phyloP scores from a whole-genome alignment of 2,113 vertebrate genomes.

The Pelecanoides urinatrix region DNA sequence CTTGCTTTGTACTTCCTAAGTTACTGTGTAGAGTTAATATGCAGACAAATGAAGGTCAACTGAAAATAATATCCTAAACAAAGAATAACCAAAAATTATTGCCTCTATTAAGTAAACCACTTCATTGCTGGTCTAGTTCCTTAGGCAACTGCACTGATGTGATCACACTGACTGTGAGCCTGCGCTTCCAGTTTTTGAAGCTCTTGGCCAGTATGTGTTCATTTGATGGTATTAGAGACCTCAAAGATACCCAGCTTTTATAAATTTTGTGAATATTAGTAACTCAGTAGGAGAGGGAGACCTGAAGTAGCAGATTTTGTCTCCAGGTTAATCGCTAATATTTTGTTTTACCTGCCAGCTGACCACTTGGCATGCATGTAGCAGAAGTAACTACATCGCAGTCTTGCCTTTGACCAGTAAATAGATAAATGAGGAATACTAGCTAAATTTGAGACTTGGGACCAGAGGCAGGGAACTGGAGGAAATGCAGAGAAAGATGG shows the following conservation, averaged over 20 bases:
- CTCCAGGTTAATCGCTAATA: background rate
- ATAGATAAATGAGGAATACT: background rate
- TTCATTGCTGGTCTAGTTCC: background rate
- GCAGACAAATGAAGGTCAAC: background rate
- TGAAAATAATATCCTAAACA: background rate
- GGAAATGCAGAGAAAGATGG: background rate
- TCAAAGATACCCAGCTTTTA: background rate
- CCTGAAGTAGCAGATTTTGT: background rate
- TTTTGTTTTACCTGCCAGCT: background rate
- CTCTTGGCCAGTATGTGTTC: background rate
- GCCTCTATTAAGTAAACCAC: background rate
- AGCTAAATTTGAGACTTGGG: background rate
- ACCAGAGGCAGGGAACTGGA: background rate
- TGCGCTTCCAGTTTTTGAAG: background rate
- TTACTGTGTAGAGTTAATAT: background rate
- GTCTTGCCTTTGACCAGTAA: background rate
- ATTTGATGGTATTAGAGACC: background rate
- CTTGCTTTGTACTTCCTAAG: background rate
- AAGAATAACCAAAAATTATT: background rate
- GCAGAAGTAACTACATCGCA: background rate
- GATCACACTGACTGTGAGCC: background rate
- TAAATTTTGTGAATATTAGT: background rate
- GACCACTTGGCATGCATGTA: rapidly evolving
- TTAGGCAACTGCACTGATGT: background rate
- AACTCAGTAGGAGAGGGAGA: background rate